Evolutionary conservation across 1,140 invertebrate genomes (phyloP).

Genomic region (Goniozus legneri): DNA sequence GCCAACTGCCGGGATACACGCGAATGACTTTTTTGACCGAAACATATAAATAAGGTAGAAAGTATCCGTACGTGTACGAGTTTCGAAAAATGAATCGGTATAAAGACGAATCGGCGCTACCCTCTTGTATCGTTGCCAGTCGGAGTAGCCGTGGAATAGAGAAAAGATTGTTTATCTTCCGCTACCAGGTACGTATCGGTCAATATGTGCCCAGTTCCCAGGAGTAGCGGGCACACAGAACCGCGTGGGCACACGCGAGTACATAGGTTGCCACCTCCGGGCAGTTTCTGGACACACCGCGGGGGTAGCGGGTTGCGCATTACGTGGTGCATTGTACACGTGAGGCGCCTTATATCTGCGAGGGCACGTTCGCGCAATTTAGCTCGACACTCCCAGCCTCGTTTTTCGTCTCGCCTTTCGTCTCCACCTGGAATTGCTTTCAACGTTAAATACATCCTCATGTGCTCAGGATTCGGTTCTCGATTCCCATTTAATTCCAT

Average conservation of each 20-base stretch:
- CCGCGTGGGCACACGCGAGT: conserved; percentile 37
- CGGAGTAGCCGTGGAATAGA: conserved; percentile 12
- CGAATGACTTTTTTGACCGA: no score
- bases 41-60: no score
- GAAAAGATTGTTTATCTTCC: conserved; percentile 44
- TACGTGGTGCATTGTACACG: conserved; percentile 36
- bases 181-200: conserved; percentile 45
- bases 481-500: no score
- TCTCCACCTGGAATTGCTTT: conserved; percentile 11
- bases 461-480: no score
- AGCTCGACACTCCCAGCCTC: conserved; percentile 27
- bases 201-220: conserved; percentile 47
- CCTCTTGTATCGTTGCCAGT: conserved; percentile 11
- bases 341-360: conserved; percentile 36
- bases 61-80: no score
- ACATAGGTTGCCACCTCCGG: conserved; percentile 28
- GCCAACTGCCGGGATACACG: no score
- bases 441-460: no score
- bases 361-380: conserved; percentile 38
- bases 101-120: no score
- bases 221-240: conserved; percentile 37
- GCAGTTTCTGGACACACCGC: no score
- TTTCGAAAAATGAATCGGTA: no score
- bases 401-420: conserved; percentile 13
- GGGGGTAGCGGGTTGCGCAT: conserved; percentile 32